These are phyloP conservation scores for Drosophila funebris DNA, from an alignment of 1,140 invertebrate species.

Conservation along the genomic window DNA sequence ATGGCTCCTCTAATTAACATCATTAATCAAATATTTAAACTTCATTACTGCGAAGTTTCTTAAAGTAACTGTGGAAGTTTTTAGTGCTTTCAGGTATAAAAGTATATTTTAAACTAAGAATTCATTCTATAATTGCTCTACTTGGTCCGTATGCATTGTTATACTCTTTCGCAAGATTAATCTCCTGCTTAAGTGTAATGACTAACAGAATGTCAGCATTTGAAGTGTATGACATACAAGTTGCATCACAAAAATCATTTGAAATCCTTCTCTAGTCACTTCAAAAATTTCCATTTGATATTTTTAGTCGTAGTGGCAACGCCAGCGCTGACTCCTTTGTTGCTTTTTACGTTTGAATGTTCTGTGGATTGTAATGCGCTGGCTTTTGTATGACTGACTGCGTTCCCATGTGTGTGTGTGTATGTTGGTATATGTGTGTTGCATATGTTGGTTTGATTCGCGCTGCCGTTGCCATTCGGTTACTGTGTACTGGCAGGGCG, in stretches of 20 bases:
- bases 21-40: too few species aligned
- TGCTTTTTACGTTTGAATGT: slow-evolving; percentile 7
- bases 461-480: slow-evolving; percentile 37
- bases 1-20: too few species aligned
- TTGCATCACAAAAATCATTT: slow-evolving; percentile 4
- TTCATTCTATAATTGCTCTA: neutral
- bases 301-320: slow-evolving; percentile 33
- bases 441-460: slow-evolving; percentile 35
- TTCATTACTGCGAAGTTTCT: too few species aligned
- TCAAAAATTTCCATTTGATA: slow-evolving; percentile 36
- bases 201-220: neutral
- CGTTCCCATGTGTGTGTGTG: neutral
- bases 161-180: neutral
- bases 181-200: neutral
- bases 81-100: too few species aligned
- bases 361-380: slow-evolving; percentile 49
- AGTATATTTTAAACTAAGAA: too few species aligned
- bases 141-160: too few species aligned
- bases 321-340: slow-evolving; percentile 22
- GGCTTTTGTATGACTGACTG: slow-evolving; percentile 41
- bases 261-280: neutral
- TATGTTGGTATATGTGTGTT: neutral
- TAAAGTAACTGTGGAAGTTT: too few species aligned
- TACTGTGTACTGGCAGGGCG: neutral
- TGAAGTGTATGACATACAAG: neutral